Base-by-base conservation (phyloP, 2,888 invertebrate genomes). In the Chaitophorus viminalis region DNA sequence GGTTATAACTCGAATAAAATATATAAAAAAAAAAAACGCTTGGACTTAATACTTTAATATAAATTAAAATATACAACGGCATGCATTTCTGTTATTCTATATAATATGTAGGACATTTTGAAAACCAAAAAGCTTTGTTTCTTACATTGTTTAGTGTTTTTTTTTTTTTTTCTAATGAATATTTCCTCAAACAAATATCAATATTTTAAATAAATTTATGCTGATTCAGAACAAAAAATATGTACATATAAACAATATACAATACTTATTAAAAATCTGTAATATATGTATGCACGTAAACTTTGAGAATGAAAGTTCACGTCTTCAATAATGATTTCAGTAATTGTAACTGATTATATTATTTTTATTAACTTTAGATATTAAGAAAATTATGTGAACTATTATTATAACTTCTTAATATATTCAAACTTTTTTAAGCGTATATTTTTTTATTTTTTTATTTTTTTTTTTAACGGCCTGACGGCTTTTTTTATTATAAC, bases 11-110 rank as follows among this genome's bases (percentile, higher is more conserved):
- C 29, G 68, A 68, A 68, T 29, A 29, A n/a, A 68, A 68, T 8
- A n/a, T n/a, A n/a, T n/a, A n/a, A 6, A 5, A 5, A 46, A 29
- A 54, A 60, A 60, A 60, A 60, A 60, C 60, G 21, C 2, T 25
- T 60, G 60, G 60, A 60, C 18, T n/a, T 68, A 68, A 68, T 29
- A 68, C 68, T 9, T 68, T 68, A 68, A n/a, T 60, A 79, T 65
- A 36, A 36, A 36, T 60, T 36, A 65, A 60, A 60, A 18, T 60
- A 79, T 36, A 79, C 36, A 60, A 6, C 17, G 11, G n/a, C 21
- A 52, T 36, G 25, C 17, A 9, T 6, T 21, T 4, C 6, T 31
- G 33, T 33, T 33, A 25, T 54, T 60, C 14, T 14, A 60, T 46
- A 21, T 46, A 46, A 46, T 46, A 78, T 14, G 33, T 17, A 17